These are phyloP conservation scores for Colossoma macropomum DNA, from an alignment of 2,113 vertebrate species.

Conservation along the genomic window DNA sequence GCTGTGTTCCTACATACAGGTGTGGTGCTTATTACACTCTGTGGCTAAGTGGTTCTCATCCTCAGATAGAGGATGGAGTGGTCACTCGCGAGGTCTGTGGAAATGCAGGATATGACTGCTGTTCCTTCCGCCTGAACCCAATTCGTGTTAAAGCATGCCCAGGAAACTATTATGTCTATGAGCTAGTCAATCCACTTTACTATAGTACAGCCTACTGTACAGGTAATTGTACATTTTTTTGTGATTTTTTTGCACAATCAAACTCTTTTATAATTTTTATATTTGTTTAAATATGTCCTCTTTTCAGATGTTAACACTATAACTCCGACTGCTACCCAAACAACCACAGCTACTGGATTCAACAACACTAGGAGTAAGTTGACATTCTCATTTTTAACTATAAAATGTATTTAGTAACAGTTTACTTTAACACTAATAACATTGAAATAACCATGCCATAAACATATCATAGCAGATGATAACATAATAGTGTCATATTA, in stretches of 20 bases:
- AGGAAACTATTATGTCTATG: constrained; percentile 48
- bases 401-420: too few species aligned
- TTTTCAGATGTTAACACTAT: background rate
- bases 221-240: constrained; percentile 8
- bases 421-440: too few species aligned
- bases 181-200: background rate
- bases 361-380: too few species aligned
- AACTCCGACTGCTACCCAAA: background rate
- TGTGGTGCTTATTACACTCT: background rate
- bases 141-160: constrained; percentile 51
- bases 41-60: background rate
- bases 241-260: too few species aligned
- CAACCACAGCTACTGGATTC: background rate
- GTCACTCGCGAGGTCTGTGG: constrained; percentile 21
- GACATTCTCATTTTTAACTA: too few species aligned
- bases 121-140: background rate
- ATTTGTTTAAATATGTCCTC: background rate
- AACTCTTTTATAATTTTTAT: background rate
- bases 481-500: too few species aligned
- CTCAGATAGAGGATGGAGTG: background rate
- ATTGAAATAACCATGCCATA: too few species aligned
- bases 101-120: constrained; percentile 9
- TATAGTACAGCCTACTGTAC: constrained; percentile 37
- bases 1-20: background rate
- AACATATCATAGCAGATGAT: too few species aligned